Percentiles rank a stretch among this genome's conserved stretches.
Evolutionary conservation across 2,113 vertebrate species (phyloP).

Genomic region (Pipa parva): DNA sequence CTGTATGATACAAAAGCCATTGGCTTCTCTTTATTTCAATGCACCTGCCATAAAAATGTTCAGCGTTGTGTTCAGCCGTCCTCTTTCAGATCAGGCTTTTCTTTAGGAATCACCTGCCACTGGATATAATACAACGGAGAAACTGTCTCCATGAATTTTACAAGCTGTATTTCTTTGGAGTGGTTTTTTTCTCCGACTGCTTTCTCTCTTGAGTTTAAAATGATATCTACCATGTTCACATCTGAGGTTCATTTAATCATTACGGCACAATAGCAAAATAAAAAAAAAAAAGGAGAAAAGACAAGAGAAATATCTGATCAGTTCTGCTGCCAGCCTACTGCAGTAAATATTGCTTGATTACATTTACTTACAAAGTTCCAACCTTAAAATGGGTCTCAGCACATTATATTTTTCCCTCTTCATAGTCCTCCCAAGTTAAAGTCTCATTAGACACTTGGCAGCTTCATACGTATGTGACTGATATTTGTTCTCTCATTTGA

Average conservation of each 20-base stretch:
- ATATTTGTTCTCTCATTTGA: too few relatives aligned
- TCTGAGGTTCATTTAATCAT: slow-evolving; percentile 33
- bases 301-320: background rate
- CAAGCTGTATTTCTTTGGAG: slow-evolving; percentile 23
- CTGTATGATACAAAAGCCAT: background rate
- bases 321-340: too few relatives aligned
- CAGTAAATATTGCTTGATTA: too few relatives aligned
- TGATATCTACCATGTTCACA: slow-evolving; percentile 13
- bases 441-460: too few relatives aligned
- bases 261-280: slow-evolving; percentile 4
- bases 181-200: slow-evolving; percentile 12
- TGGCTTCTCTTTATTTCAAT: slow-evolving; percentile 10
- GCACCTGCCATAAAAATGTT: slow-evolving; percentile 19
- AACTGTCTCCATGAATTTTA: slow-evolving; percentile 28
- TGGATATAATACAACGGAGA: slow-evolving; percentile 27
- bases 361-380: too few relatives aligned
- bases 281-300: slow-evolving; percentile 1
- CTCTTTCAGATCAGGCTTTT: slow-evolving; percentile 10
- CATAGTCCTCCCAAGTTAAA: too few relatives aligned
- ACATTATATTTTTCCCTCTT: too few relatives aligned
- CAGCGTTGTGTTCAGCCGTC: slow-evolving; percentile 16
- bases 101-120: slow-evolving; percentile 19
- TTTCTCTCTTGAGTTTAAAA: slow-evolving; percentile 18
- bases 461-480: too few relatives aligned
- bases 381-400: too few relatives aligned